These are phyloP conservation scores for Anguilla rostrata DNA, from an alignment of 2,113 vertebrate genomes.

Conservation along the genomic window DNA sequence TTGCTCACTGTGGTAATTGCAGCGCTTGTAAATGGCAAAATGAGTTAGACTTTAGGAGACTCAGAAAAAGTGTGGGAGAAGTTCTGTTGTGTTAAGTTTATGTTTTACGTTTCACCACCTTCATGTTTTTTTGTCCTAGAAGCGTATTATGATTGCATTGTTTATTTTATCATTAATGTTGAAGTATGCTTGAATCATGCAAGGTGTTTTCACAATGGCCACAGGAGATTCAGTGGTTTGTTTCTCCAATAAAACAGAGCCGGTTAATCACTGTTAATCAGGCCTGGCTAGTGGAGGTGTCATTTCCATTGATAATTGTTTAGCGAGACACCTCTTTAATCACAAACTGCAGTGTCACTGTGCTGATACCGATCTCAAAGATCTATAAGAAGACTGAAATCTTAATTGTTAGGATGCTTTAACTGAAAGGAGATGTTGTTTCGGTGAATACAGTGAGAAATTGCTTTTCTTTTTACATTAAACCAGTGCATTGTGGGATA, in stretches of 20 bases:
- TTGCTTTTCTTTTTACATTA: neutral
- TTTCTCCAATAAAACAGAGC: neutral
- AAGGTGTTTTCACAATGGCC: neutral
- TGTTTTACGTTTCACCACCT: neutral
- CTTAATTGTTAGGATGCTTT: neutral
- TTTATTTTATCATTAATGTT: neutral
- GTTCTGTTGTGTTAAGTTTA: neutral
- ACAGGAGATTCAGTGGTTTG: neutral
- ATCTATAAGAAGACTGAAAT: neutral
- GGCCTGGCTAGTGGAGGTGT: constrained; percentile 33
- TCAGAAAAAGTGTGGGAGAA: neutral
- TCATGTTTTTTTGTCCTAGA: neutral
- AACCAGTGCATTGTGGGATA: neutral
- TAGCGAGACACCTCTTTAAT: constrained; percentile 45
- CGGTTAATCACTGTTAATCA: constrained; percentile 15
- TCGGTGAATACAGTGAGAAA: neutral
- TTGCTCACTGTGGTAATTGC: neutral
- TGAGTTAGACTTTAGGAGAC: neutral
- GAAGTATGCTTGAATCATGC: neutral
- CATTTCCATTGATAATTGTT: constrained; percentile 57
- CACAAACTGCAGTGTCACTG: constrained; percentile 13
- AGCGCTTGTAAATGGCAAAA: neutral
- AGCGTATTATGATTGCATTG: neutral
- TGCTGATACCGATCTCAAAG: constrained; percentile 34
- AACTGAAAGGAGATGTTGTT: neutral